phyloP scores from a whole-genome alignment of 1,140 invertebrate species.

The Platorchestia sp. region DNA sequence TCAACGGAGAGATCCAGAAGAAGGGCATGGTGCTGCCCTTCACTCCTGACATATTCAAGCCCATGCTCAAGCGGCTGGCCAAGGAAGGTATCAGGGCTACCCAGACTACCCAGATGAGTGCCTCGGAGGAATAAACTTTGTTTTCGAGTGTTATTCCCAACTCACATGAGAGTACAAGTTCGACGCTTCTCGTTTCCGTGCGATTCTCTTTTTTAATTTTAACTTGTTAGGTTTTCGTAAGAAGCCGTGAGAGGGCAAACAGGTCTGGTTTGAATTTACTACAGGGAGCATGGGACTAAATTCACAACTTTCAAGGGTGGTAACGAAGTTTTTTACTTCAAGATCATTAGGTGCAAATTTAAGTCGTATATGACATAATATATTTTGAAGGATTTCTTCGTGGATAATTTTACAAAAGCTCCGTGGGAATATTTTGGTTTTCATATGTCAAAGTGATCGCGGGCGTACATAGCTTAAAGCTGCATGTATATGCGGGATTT shows the following conservation, averaged over 20 bases:
- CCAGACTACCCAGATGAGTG: conserved; percentile 71
- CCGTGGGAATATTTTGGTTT: too few relatives aligned
- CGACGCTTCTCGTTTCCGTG: background rate
- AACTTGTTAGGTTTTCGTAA: background rate
- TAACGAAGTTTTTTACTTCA: background rate
- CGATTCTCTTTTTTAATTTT: background rate
- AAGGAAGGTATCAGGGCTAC: conserved; percentile 87
- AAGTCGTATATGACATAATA: too few relatives aligned
- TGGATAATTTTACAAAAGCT: too few relatives aligned
- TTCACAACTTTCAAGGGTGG: background rate
- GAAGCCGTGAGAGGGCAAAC: background rate
- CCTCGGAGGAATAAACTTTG: background rate
- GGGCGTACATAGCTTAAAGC: too few relatives aligned
- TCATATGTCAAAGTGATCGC: too few relatives aligned
- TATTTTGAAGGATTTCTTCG: too few relatives aligned
- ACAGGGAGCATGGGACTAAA: background rate
- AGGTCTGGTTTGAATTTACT: background rate
- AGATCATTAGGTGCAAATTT: too few relatives aligned
- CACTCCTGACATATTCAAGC: conserved; percentile 89
- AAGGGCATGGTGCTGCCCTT: conserved; percentile 93
- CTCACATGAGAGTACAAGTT: background rate
- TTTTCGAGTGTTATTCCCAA: background rate
- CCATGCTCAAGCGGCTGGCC: conserved; percentile 86
- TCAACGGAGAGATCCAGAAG: conserved; percentile 92
- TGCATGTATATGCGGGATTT: too few relatives aligned